Evolutionary conservation across 2,113 vertebrate genomes (phyloP).

Genomic region (Laticauda colubrina): DNA sequence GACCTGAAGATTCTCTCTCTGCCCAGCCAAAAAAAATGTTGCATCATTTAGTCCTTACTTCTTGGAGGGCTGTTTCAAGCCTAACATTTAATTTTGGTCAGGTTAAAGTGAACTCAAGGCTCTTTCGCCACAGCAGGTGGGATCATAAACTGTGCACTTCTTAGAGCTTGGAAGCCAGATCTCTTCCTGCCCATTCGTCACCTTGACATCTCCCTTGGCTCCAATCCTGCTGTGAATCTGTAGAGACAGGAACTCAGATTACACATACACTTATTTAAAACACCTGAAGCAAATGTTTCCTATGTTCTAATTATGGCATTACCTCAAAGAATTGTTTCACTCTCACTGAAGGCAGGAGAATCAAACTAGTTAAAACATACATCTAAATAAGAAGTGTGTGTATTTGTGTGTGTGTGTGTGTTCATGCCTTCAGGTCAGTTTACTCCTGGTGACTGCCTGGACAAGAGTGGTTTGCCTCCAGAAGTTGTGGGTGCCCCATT

Average conservation of each 20-base stretch:
- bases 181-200: constrained; percentile 69
- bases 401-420: not conserved
- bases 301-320: constrained; percentile 59
- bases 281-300: constrained; percentile 65
- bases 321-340: constrained; percentile 40
- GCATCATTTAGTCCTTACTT: constrained; percentile 76
- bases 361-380: not conserved
- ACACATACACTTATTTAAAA: constrained; percentile 66
- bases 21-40: constrained; percentile 79
- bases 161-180: constrained; percentile 69
- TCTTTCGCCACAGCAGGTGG: constrained; percentile 47
- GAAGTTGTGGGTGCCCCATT: too few species aligned
- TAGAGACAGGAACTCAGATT: constrained; percentile 70
- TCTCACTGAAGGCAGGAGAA: constrained; percentile 25
- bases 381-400: not conserved
- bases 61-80: constrained; percentile 91
- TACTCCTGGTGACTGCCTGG: not conserved
- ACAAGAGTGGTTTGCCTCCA: not conserved
- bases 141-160: constrained; percentile 75
- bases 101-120: constrained; percentile 92
- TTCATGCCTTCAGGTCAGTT: not conserved
- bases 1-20: constrained; percentile 88
- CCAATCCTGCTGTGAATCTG: constrained; percentile 64
- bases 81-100: constrained; percentile 91
- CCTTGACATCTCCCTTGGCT: constrained; percentile 68